These are phyloP conservation scores for Nibea coibor DNA, from an alignment of 2,113 vertebrate species.

Conservation along the genomic window DNA sequence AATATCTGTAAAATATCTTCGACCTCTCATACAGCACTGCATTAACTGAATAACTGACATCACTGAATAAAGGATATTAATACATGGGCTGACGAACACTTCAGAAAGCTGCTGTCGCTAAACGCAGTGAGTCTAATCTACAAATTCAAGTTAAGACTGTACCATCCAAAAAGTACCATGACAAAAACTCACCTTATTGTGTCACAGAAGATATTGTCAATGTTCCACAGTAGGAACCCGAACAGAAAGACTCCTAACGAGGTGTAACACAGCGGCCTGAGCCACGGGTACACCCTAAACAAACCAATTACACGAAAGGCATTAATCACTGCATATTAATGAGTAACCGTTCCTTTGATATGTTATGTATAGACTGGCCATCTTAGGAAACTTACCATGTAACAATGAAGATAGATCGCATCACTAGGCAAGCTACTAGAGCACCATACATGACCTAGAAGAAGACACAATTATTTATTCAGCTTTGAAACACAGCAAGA, in stretches of 20 bases:
- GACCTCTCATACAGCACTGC: too few species aligned
- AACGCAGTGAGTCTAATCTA: too few species aligned
- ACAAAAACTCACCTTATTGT: slow-evolving; percentile 87
- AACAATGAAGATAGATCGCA: slow-evolving; percentile 96
- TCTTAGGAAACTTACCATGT: slow-evolving; percentile 89
- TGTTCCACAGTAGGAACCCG: slow-evolving; percentile 97
- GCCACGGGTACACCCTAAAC: slow-evolving; percentile 96
- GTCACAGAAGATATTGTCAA: slow-evolving; percentile 96
- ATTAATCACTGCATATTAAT: not conserved
- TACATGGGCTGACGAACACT: too few species aligned
- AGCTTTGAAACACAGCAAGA: not conserved
- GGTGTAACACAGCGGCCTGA: slow-evolving; percentile 91
- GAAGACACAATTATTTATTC: not conserved
- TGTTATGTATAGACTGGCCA: not conserved
- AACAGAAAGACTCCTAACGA: slow-evolving; percentile 93
- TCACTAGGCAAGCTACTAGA: slow-evolving; percentile 91
- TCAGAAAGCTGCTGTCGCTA: too few species aligned
- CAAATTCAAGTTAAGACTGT: too few species aligned
- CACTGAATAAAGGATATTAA: too few species aligned
- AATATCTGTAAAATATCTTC: too few species aligned
- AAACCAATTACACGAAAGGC: slow-evolving; percentile 7
- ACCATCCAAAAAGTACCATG: not conserved
- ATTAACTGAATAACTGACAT: too few species aligned
- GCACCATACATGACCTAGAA: slow-evolving; percentile 95
- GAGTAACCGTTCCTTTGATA: not conserved